Evolutionary conservation across 92 coral and sea anemone species (phyloP), one percentile per base, ranked within the genome.

Genomic region (Desmophyllum pertusum): DNA sequence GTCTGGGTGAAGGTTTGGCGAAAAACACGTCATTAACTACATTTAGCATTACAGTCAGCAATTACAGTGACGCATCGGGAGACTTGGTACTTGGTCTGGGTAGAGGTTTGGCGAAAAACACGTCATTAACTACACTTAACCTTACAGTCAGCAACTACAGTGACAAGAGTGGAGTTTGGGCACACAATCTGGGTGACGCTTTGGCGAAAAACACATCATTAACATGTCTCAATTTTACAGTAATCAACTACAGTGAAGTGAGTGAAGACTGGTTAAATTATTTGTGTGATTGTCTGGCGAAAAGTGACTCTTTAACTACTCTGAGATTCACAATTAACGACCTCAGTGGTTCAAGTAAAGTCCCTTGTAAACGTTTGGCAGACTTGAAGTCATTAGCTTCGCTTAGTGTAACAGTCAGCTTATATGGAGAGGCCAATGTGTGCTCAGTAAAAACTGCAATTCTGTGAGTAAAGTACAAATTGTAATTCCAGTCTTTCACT

Each of bases 141-240:
- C 29, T 68, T 19, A 68, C 73, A 68, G 9, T 68, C 73, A 38
- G 23, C 46, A 45, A 6, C 77, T 10, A 1, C 41, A 5, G 61
- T 73, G 77, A 31, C 61, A 52, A n/a, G n/a, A n/a, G n/a, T n/a
- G 68, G 45, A 13, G 62, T 42, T 74, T 64, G 70, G 53, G 6
- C 48, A 45, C 69, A 2, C 3, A 5, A 7, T 52, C 59, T 52
- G 59, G 25, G 19, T 64, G 36, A 27, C 11, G 70, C 17, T 25
- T 62, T 27, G 68, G 19, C 37, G 3, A 27, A 27, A 31, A 62
- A 18, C 31, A 13, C 27, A 0, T 45, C 77, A 37, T 36, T 68
- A 38, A 68, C 29, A 17, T 37, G 48, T 1, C 40, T 68, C n/a
- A 68, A 10, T 38, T 11, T 68, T 19, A 68, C 73, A 68, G 9